Percentiles rank a stretch among this genome's conserved stretches.
These are phyloP conservation scores for Danio tinwini DNA, from an alignment of 2,797 vertebrate genomes.

Conservation along the genomic window DNA sequence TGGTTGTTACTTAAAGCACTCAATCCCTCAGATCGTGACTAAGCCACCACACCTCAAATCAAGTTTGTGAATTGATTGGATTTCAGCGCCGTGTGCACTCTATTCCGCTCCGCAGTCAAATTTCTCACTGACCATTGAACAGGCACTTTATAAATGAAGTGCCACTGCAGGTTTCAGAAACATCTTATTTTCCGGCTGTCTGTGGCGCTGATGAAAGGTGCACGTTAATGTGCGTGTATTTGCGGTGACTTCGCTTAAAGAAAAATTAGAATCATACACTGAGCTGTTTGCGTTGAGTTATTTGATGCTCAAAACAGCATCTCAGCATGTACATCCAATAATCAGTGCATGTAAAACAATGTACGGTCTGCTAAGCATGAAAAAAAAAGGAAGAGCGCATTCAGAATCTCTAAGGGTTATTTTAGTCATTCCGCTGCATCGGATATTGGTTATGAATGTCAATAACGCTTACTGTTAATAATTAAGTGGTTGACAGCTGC, in stretches of 20 bases:
- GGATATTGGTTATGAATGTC: conserved; percentile 17
- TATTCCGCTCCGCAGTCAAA: conserved; percentile 49
- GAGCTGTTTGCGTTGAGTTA: conserved; percentile 18
- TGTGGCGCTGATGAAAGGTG: conserved; percentile 42
- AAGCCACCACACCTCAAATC: conserved; percentile 62
- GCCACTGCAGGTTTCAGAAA: conserved; percentile 56
- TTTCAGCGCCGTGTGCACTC: conserved; percentile 46
- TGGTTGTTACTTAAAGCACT: conserved; percentile 50
- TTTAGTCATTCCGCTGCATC: conserved; percentile 39
- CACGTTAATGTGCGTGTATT: conserved; percentile 40
- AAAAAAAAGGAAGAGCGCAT: conserved; percentile 7
- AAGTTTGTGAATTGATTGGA: conserved; percentile 64
- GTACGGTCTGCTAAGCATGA: conserved; percentile 17
- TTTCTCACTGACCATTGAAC: conserved; percentile 62
- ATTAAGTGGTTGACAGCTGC: background rate
- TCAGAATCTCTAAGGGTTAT: background rate
- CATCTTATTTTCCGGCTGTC: conserved; percentile 47
- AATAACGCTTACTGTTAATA: conserved; percentile 19
- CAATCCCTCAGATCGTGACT: conserved; percentile 45
- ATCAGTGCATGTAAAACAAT: background rate
- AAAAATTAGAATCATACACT: background rate
- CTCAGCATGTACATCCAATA: background rate
- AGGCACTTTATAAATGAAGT: conserved; percentile 63
- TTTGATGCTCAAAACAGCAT: conserved; percentile 20
- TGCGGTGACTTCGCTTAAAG: conserved; percentile 15